Base-by-base conservation (phyloP, 2,113 vertebrate genomes). In the Semnopithecus entellus region DNA sequence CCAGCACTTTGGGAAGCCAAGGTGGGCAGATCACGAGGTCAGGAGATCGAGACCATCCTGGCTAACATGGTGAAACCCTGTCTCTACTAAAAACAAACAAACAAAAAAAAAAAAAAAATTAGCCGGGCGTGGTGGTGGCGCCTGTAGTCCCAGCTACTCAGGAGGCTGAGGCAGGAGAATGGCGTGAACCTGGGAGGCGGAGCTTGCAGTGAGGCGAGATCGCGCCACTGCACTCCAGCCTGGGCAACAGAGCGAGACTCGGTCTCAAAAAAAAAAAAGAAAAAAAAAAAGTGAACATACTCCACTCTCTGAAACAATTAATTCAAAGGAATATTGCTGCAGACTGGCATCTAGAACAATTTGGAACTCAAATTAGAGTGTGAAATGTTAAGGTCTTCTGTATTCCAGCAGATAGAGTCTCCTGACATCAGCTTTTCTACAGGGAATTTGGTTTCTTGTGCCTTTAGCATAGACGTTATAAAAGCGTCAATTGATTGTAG, bases 401-500 rank as follows among this genome's bases (percentile, higher is more conserved):
- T 57, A 57, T 78, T 66, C 38, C 40, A 76, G 64, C 52, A 17
- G 7, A 85, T 61, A 87, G 40, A 90, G 75, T n/a, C 38, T 40
- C 83, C 48, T 68, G 40, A 45, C 48, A 75, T 79, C 38, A 48
- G 75, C 32, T 81, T 61, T 84, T 86, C 75, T 48, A 50, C 25
- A 96, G 66, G 82, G 55, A 94, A 76, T 94, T 70, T 82, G 57
- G 78, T 48, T 89, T 73, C 83, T 86, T 81, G 45, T 88, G 78
- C 76, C 75, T 35, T 87, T 88, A 87, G 76, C 38, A 45, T 1
- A 83, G 38, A 85, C 12, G 40, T 59, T 93, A 59, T 57, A 68
- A 86, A 96, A 92, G 18, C 18, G 0, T 43, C 35, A 25, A 3
- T 38, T 48, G 90, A 90, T 30, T 50, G 64, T 14, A 52, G 35